phyloP scores from a whole-genome alignment of 2,888 invertebrate genomes.

The Auanema sp. region DNA sequence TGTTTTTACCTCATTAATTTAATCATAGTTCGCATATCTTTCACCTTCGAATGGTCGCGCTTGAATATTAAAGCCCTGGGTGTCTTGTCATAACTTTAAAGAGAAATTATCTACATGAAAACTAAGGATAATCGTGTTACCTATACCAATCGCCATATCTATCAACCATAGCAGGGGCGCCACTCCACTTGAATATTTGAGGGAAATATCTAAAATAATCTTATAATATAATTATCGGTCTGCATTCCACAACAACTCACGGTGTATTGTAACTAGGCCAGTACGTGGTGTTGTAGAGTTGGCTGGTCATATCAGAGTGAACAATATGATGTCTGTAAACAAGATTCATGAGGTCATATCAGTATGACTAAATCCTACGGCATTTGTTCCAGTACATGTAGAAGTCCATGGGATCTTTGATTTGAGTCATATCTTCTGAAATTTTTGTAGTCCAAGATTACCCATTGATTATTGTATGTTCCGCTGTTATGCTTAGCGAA shows the following conservation, averaged over 20 bases:
- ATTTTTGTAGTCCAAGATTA: conserved; percentile 76
- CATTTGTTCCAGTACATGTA: conserved; percentile 79
- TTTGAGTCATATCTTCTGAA: conserved; percentile 65
- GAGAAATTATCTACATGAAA: background rate
- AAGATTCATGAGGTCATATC: background rate
- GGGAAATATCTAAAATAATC: conserved; percentile 68
- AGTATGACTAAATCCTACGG: conserved; percentile 64
- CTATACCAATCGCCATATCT: conserved; percentile 72
- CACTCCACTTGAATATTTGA: conserved; percentile 72
- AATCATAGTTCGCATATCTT: conserved; percentile 72
- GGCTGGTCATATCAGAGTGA: conserved; percentile 50
- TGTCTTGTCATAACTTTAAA: conserved; percentile 43
- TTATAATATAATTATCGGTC: too few species aligned
- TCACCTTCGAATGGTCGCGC: conserved; percentile 71
- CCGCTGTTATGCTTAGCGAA: conserved; percentile 77
- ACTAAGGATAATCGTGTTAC: conserved; percentile 67
- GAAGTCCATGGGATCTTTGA: conserved; percentile 64
- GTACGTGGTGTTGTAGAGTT: conserved; percentile 69
- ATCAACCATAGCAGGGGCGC: conserved; percentile 69
- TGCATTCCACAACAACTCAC: conserved; percentile 71
- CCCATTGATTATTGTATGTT: conserved; percentile 82
- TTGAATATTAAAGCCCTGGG: conserved; percentile 64
- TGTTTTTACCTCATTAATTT: conserved; percentile 67
- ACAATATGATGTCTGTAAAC: conserved; percentile 49
- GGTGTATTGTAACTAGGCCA: conserved; percentile 79